A percentile compares a stretch with the other conserved stretches of the same genome.
phyloP scores from a whole-genome alignment of 2,797 vertebrate species.

The Gorsachius magnificus region DNA sequence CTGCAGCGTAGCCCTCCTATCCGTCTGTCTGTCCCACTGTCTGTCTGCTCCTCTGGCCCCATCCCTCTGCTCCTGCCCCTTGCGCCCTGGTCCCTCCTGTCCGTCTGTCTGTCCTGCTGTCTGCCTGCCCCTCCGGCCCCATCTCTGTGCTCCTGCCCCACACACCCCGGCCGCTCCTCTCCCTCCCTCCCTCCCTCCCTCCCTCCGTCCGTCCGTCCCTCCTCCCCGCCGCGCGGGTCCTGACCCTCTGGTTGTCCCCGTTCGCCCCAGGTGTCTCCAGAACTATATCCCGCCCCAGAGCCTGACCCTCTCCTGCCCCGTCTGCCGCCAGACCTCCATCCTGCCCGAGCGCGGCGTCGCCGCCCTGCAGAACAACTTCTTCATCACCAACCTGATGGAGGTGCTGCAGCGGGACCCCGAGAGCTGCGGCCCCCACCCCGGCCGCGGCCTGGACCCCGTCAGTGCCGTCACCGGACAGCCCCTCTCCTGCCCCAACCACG shows the following conservation, averaged over 20 bases:
- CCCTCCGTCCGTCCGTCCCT: no score
- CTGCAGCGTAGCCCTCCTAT: no score
- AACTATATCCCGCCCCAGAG: conserved; percentile 97
- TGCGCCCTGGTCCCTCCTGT: no score
- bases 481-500: conserved; percentile 94
- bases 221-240: neutral
- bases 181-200: neutral
- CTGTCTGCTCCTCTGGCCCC: neutral
- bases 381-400: conserved; percentile 97
- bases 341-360: conserved; percentile 92
- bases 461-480: conserved; percentile 85
- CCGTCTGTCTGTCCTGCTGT: neutral
- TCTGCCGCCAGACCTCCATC: conserved; percentile 96
- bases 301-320: conserved; percentile 93
- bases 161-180: no score
- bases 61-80: no score
- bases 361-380: conserved; percentile 95
- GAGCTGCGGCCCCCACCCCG: conserved; percentile 60
- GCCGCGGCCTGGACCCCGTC: conserved; percentile 80
- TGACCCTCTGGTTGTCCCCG: neutral
- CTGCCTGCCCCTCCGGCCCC: neutral
- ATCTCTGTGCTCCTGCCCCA: no score
- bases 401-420: conserved; percentile 89
- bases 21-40: no score
- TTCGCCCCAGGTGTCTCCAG: conserved; percentile 88